phyloP scores from a whole-genome alignment of 2,797 vertebrate species.

The Limnodromus scolopaceus region DNA sequence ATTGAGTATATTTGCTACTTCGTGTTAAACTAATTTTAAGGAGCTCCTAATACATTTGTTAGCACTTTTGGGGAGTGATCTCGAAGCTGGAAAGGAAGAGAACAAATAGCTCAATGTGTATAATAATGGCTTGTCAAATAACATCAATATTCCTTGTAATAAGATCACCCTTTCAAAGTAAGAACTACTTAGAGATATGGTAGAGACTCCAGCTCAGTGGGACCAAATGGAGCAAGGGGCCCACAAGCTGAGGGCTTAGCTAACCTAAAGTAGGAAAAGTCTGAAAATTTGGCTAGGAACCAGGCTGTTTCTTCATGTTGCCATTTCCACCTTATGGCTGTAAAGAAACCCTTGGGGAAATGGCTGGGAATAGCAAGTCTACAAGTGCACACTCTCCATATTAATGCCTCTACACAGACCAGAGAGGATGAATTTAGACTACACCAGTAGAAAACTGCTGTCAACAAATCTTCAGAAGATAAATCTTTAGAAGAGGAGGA shows the following conservation, averaged over 20 bases:
- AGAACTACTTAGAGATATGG: neutral
- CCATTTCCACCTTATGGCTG: neutral
- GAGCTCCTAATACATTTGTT: constrained; percentile 32
- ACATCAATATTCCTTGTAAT: neutral
- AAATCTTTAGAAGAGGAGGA: neutral
- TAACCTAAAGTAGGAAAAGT: neutral
- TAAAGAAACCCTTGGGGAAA: neutral
- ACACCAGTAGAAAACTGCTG: neutral
- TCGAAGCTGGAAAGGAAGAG: neutral
- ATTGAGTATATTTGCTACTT: constrained; percentile 41
- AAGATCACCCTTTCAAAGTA: neutral
- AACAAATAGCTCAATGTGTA: neutral
- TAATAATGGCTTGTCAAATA: constrained; percentile 8
- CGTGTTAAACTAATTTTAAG: constrained; percentile 40
- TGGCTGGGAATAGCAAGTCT: neutral
- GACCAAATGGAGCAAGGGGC: fast-evolving
- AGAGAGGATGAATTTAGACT: neutral
- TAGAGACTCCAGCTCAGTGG: neutral
- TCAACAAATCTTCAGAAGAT: neutral
- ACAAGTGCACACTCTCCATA: neutral
- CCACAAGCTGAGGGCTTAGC: neutral
- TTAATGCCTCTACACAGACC: neutral
- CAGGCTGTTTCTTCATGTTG: neutral
- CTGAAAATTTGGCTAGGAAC: neutral
- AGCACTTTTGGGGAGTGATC: constrained; percentile 7